Evolutionary conservation across 2,797 vertebrate genomes (phyloP).

Genomic region (Periophthalmus magnuspinnatus): DNA sequence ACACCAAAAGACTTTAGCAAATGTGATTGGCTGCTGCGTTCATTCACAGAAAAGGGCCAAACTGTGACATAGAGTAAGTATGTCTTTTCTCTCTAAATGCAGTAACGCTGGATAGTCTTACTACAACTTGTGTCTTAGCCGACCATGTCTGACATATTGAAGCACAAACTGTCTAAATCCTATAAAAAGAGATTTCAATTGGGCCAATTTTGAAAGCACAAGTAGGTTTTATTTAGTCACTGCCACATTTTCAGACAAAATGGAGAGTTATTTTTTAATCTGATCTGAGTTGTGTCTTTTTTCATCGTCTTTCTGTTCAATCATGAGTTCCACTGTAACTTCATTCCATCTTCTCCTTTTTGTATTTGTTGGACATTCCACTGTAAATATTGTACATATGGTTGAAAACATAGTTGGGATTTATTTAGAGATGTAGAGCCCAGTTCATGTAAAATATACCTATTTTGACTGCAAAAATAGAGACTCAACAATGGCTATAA

Average conservation of each 20-base stretch:
- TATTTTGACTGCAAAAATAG: slow-evolving; percentile 68
- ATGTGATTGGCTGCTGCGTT: slow-evolving; percentile 44
- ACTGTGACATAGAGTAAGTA: slow-evolving; percentile 6
- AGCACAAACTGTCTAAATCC: slow-evolving; percentile 61
- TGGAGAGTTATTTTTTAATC: slow-evolving; percentile 13
- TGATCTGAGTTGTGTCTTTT: slow-evolving; percentile 39
- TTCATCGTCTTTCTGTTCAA: slow-evolving; percentile 61
- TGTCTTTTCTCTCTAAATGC: background rate
- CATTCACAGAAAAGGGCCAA: slow-evolving; percentile 11
- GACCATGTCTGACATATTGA: slow-evolving; percentile 39
- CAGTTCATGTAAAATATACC: slow-evolving; percentile 61
- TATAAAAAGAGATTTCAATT: slow-evolving; percentile 23
- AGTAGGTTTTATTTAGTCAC: slow-evolving; percentile 50
- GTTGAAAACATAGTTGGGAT: slow-evolving; percentile 71
- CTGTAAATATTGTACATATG: slow-evolving; percentile 82
- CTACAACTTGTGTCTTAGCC: slow-evolving; percentile 34
- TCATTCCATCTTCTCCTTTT: slow-evolving; percentile 75
- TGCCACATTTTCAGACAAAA: slow-evolving; percentile 54
- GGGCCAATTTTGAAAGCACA: slow-evolving; percentile 63
- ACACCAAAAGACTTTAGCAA: slow-evolving; percentile 36
- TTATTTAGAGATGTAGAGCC: slow-evolving; percentile 67
- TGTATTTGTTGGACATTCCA: slow-evolving; percentile 77
- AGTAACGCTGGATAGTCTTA: slow-evolving; percentile 18
- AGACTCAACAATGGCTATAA: slow-evolving; percentile 58
- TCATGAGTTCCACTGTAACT: slow-evolving; percentile 68